Conservation (phyloP, 2,888 invertebrate genomes). For the Pilophorus perplexus region DNA sequence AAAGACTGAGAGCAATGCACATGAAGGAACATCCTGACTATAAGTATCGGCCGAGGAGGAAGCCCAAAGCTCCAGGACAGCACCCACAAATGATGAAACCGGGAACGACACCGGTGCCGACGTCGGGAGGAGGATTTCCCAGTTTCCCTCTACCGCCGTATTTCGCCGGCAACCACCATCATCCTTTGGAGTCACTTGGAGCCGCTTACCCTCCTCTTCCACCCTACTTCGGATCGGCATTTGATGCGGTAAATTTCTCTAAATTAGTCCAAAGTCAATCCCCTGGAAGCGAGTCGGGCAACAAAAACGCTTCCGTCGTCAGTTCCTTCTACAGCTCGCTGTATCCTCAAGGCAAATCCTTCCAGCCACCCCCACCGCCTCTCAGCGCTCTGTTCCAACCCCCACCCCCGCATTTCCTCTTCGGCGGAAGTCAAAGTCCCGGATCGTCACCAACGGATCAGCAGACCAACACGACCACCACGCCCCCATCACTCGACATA, state of each 20-base stretch:
- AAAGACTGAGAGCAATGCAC: conserved; percentile 78
- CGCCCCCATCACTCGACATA: conserved; percentile 48
- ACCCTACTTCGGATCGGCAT: conserved; percentile 72
- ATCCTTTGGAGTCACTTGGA: conserved; percentile 59
- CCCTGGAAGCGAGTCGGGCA: conserved; percentile 52
- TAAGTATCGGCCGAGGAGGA: conserved; percentile 82
- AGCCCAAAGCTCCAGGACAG: conserved; percentile 71
- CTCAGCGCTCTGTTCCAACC: conserved; percentile 48
- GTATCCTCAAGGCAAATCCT: conserved; percentile 55
- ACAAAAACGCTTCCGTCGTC: conserved; percentile 60
- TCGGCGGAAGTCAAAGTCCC: conserved; percentile 53
- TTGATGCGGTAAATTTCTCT: conserved; percentile 64
- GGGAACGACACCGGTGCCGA: conserved; percentile 39
- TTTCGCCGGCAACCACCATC: conserved; percentile 57
- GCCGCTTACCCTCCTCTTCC: conserved; percentile 63
- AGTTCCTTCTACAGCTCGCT: conserved; percentile 68
- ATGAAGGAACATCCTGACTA: conserved; percentile 91
- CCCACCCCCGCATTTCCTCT: conserved; percentile 54
- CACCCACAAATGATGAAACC: conserved; percentile 55
- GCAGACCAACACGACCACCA: conserved; percentile 30
- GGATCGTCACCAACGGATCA: conserved; percentile 48
- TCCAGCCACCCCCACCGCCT: conserved; percentile 46
- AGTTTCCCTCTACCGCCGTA: conserved; percentile 64
- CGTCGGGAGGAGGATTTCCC: conserved; percentile 56
- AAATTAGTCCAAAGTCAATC: conserved; percentile 58